These are phyloP conservation scores for Philaenus spumarius DNA, from an alignment of 1,140 invertebrate genomes.

Conservation along the genomic window DNA sequence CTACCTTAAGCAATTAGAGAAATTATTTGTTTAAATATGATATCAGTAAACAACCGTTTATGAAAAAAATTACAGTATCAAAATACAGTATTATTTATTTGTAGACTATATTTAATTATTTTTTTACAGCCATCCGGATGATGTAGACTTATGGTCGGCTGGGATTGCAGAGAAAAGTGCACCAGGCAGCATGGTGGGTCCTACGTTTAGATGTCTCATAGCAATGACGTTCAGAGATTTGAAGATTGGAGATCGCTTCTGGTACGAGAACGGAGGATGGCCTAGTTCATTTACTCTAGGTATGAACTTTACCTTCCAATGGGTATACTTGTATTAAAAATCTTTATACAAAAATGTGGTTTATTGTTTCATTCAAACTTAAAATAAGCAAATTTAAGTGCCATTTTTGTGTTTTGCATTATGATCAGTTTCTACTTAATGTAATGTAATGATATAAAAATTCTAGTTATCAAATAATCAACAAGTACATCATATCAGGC, in stretches of 20 bases:
- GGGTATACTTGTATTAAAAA: background rate
- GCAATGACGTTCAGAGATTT: constrained; percentile 91
- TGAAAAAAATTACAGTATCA: no score
- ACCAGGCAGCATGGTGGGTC: constrained; percentile 82
- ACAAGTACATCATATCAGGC: background rate
- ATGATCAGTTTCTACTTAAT: no score
- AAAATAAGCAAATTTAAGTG: background rate
- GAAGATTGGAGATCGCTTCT: constrained; percentile 88
- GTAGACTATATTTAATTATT: constrained; percentile 31
- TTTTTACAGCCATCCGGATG: constrained; percentile 60
- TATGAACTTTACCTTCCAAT: constrained; percentile 32
- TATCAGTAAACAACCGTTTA: no score
- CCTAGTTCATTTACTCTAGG: constrained; percentile 80
- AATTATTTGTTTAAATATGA: no score
- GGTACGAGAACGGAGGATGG: constrained; percentile 48
- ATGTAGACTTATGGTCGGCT: constrained; percentile 87
- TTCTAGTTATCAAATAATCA: background rate
- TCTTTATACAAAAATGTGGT: background rate
- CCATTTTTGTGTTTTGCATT: background rate
- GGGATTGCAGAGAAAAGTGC: constrained; percentile 84
- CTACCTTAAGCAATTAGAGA: no score
- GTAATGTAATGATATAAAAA: background rate
- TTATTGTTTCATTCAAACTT: background rate
- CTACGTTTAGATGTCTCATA: constrained; percentile 93
- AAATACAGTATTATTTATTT: no score